A percentile compares a stretch with the other conserved stretches of the same genome.
Conservation (phyloP, 2,113 vertebrate genomes). For the Aplodontia rufa region DNA sequence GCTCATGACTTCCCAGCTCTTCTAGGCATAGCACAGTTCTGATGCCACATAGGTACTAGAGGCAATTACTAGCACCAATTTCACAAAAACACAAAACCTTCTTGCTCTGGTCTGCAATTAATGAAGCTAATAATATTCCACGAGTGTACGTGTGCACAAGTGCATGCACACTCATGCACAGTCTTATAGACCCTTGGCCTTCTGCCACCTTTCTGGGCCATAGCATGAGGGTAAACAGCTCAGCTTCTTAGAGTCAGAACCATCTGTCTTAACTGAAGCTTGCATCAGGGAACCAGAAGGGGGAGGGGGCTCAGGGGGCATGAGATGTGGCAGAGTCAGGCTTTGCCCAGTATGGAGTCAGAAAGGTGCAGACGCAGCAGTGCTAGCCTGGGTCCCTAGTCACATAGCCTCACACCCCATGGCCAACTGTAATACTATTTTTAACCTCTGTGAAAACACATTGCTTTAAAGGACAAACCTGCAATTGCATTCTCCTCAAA, state of each 20-base stretch:
- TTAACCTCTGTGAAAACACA: slow-evolving; percentile 68
- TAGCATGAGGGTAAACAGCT: not conserved
- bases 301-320: not conserved
- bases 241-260: not conserved
- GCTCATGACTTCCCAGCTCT: not conserved
- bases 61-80: not conserved
- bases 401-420: slow-evolving; percentile 48
- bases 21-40: not conserved
- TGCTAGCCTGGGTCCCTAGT: slow-evolving; percentile 41
- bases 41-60: not conserved
- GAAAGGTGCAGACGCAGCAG: slow-evolving; percentile 18
- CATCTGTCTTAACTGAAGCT: not conserved
- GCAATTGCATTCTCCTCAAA: not conserved
- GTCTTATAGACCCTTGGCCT: not conserved
- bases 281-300: not conserved
- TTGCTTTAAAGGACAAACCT: not conserved
- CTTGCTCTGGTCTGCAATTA: not conserved
- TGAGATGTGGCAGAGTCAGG: slow-evolving; percentile 30
- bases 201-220: not conserved
- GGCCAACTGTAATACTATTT: slow-evolving; percentile 64
- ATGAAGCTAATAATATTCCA: not conserved
- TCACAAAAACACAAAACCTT: not conserved
- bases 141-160: not conserved
- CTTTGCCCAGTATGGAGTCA: not conserved
- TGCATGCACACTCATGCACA: no score